A percentile compares a stretch with the other conserved stretches of the same genome.
These are phyloP conservation scores for Halcyon senegalensis DNA, from an alignment of 2,113 vertebrate species.

Conservation along the genomic window DNA sequence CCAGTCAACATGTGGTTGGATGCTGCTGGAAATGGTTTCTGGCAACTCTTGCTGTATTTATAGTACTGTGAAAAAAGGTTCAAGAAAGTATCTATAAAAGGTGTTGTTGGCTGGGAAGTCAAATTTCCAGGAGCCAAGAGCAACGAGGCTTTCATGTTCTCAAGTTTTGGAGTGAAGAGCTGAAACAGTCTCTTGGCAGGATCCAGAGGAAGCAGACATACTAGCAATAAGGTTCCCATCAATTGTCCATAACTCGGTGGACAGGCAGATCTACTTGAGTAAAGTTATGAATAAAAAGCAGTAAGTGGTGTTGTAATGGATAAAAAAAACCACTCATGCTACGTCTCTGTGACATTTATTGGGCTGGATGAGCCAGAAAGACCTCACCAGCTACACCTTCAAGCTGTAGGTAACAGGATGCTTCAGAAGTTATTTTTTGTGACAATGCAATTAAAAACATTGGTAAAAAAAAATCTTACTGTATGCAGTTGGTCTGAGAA, in stretches of 20 bases:
- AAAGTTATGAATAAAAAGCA: background rate
- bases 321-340: background rate
- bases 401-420: background rate
- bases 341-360: background rate
- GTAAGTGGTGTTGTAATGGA: background rate
- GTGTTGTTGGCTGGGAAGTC: constrained; percentile 77
- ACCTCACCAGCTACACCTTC: constrained; percentile 1
- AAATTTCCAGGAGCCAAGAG: constrained; percentile 75
- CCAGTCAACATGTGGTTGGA: constrained; percentile 78
- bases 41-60: constrained; percentile 74
- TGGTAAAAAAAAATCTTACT: background rate
- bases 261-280: background rate
- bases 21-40: constrained; percentile 70
- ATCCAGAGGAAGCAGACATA: constrained; percentile 67
- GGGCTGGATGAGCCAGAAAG: background rate
- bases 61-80: constrained; percentile 66
- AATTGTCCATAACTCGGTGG: constrained; percentile 39
- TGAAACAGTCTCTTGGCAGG: constrained; percentile 69
- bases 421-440: background rate
- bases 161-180: constrained; percentile 72
- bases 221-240: constrained; percentile 55
- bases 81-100: constrained; percentile 82
- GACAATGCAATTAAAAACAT: background rate
- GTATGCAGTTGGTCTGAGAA: background rate
- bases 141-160: constrained; percentile 79